Evolutionary conservation across 2,888 invertebrate genomes (phyloP).

Genomic region (Sycophila texana): DNA sequence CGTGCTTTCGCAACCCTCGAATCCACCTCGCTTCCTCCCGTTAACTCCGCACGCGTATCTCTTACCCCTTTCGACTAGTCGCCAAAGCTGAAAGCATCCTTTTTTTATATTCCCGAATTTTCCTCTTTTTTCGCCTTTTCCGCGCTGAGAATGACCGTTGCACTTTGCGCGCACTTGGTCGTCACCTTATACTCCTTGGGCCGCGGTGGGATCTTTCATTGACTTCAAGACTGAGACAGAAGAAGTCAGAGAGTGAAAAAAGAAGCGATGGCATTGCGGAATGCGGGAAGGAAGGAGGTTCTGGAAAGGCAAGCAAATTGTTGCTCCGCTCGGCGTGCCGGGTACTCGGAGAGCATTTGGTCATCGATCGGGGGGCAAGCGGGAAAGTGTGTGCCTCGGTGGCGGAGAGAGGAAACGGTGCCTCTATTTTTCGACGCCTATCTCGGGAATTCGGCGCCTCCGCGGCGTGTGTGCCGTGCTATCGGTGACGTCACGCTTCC

Average conservation of each 20-base stretch:
- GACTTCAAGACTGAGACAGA: too few species aligned
- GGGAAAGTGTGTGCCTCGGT: too few species aligned
- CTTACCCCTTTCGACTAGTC: neutral
- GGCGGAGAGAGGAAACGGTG: too few species aligned
- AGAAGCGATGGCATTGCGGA: too few species aligned
- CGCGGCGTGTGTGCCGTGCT: too few species aligned
- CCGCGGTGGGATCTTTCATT: neutral
- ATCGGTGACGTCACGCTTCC: conserved; percentile 9
- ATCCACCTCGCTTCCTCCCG: neutral
- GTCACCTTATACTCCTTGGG: neutral
- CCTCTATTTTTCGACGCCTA: too few species aligned
- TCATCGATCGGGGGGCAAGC: too few species aligned
- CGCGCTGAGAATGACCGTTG: neutral
- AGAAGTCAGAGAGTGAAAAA: too few species aligned
- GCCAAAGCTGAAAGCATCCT: neutral
- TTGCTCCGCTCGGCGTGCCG: too few species aligned
- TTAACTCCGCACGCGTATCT: neutral
- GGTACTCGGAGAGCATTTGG: too few species aligned
- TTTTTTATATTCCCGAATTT: neutral
- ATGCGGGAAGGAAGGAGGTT: neutral
- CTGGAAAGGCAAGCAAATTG: too few species aligned
- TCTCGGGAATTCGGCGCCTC: too few species aligned
- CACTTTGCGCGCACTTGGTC: neutral
- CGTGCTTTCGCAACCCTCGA: conserved; percentile 50
- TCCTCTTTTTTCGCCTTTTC: neutral